A percentile compares a stretch with the other conserved stretches of the same genome.
Evolutionary conservation across 2,797 vertebrate species (phyloP).

Genomic region (Linurgus olivaceus): DNA sequence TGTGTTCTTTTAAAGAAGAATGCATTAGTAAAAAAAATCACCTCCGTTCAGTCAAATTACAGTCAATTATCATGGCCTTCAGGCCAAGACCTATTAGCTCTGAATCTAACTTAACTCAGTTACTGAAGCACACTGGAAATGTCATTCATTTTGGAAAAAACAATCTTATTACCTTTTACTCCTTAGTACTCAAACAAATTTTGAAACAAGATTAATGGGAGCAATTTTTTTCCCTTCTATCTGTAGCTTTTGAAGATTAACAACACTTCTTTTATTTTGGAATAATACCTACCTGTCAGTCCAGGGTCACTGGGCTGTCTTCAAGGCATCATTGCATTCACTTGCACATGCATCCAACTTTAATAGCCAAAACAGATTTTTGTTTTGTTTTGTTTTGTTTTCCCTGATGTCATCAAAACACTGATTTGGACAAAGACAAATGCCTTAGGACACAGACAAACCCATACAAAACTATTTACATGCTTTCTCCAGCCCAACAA

Average conservation of each 20-base stretch:
- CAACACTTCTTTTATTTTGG: background rate
- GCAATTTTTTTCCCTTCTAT: background rate
- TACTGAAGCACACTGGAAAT: background rate
- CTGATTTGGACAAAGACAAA: background rate
- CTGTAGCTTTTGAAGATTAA: background rate
- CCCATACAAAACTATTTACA: background rate
- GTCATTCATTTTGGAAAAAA: background rate
- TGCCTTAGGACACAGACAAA: background rate
- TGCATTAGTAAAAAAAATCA: background rate
- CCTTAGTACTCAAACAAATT: background rate
- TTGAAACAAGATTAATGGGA: background rate
- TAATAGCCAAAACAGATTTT: background rate
- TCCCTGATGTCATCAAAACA: background rate
- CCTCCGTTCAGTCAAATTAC: background rate
- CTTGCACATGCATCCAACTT: background rate
- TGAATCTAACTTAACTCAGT: background rate
- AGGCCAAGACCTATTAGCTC: background rate
- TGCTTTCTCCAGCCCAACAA: background rate
- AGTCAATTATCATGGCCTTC: background rate
- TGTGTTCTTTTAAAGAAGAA: background rate
- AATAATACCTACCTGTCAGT: background rate
- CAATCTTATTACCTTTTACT: background rate
- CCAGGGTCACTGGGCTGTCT: background rate
- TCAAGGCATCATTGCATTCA: background rate
- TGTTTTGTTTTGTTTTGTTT: rapidly evolving